A percentile compares a stretch with the other conserved stretches of the same genome.
phyloP scores from a whole-genome alignment of 2,113 vertebrate genomes.

The Macrotis lagotis region DNA sequence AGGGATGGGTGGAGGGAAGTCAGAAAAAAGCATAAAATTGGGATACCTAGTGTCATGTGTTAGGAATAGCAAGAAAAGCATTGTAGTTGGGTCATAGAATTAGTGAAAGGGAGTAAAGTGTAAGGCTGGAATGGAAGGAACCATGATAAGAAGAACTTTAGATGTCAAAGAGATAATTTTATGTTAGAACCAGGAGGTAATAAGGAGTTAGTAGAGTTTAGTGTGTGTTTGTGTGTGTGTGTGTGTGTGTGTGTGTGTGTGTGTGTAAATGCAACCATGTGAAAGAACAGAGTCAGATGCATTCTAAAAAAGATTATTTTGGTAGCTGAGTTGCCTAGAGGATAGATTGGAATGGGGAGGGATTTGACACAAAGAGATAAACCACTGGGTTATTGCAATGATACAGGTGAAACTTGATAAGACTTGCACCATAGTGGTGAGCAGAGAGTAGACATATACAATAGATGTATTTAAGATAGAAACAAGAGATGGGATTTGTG shows the following conservation, averaged over 20 bases:
- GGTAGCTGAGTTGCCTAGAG: not conserved
- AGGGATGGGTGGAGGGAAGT: not conserved
- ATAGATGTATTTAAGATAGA: not conserved
- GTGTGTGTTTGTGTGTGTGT: not conserved
- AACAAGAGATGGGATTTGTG: not conserved
- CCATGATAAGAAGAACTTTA: not conserved
- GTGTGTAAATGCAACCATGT: too few species aligned
- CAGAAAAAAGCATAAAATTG: not conserved
- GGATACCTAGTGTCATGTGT: not conserved
- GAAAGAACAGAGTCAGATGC: not conserved
- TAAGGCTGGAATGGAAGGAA: not conserved
- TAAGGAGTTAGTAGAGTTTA: not conserved
- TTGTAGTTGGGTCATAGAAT: not conserved
- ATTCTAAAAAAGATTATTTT: not conserved
- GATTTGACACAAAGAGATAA: not conserved
- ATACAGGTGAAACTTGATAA: not conserved
- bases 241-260: not conserved
- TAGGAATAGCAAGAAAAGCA: not conserved
- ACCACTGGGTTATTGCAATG: not conserved
- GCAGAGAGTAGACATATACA: not conserved
- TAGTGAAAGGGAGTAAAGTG: not conserved
- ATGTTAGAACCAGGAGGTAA: not conserved
- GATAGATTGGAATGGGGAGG: not conserved
- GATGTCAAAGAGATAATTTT: not conserved
- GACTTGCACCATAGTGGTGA: not conserved